Conservation (phyloP, 2,113 vertebrate genomes). For the Nicator chloris region DNA sequence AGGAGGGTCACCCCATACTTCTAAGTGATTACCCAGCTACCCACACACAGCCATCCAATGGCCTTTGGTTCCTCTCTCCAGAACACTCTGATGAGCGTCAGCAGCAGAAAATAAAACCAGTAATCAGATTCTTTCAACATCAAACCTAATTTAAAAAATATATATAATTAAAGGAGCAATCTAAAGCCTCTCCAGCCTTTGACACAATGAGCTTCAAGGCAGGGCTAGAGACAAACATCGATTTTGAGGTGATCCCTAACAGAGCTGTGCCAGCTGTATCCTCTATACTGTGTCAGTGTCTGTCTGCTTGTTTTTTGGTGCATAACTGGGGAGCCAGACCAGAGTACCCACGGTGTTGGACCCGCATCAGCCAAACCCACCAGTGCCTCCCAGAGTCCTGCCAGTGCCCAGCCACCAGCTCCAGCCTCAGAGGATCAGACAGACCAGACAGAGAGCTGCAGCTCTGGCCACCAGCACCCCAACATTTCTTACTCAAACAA, state of each 20-base stretch:
- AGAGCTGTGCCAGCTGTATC: neutral
- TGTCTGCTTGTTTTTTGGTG: slow-evolving; percentile 10
- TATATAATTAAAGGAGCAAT: neutral
- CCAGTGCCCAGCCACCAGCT: neutral
- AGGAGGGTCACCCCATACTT: neutral
- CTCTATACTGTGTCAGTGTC: neutral
- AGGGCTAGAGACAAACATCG: neutral
- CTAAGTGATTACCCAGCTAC: neutral
- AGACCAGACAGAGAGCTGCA: neutral
- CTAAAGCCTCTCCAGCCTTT: neutral
- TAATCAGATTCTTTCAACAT: neutral
- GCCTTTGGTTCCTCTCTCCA: neutral
- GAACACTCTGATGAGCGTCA: neutral
- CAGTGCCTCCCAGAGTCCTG: neutral
- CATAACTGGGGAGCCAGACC: neutral
- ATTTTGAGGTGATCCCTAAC: neutral
- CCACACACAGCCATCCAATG: neutral
- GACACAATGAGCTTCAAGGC: neutral
- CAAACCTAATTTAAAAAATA: neutral
- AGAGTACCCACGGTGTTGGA: fast-evolving
- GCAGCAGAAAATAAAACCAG: neutral
- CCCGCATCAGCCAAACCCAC: neutral
- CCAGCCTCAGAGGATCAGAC: neutral
- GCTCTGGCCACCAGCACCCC: neutral
- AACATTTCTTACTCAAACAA: neutral